Evolutionary conservation across 2,113 vertebrate genomes (phyloP).

Genomic region (Microtus richardsoni): DNA sequence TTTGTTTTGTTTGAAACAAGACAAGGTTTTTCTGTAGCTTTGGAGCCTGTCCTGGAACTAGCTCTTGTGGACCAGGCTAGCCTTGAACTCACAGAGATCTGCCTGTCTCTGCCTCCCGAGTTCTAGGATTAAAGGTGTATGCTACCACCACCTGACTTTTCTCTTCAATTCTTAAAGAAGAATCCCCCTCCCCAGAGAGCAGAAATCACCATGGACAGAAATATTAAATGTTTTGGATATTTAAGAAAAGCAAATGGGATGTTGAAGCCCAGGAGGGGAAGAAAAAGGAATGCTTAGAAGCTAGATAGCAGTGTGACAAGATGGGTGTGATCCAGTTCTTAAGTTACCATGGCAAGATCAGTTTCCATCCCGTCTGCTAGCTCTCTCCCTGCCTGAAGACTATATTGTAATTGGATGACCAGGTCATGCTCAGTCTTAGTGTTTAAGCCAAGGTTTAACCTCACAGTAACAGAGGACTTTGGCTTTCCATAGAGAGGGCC

Average conservation of each 20-base stretch:
- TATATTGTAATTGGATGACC: neutral
- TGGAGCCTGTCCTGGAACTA: no score
- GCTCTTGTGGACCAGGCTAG: no score
- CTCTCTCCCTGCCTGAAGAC: neutral
- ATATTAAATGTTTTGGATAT: neutral
- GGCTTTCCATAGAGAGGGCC: neutral
- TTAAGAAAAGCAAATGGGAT: conserved; percentile 20
- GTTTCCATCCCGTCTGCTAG: neutral
- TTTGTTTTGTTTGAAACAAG: no score
- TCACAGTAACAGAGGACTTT: neutral
- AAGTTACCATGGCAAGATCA: neutral
- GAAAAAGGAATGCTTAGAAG: neutral
- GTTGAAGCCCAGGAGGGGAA: neutral
- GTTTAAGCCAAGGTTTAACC: neutral
- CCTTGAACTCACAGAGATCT: no score
- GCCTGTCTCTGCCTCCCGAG: no score
- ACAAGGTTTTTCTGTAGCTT: no score
- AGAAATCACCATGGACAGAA: neutral
- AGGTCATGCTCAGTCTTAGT: neutral
- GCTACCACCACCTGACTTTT: neutral
- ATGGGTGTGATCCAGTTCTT: neutral
- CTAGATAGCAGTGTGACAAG: neutral
- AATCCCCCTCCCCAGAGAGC: neutral
- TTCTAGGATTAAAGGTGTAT: no score
- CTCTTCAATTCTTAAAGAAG: neutral